phyloP scores from a whole-genome alignment of 1,140 invertebrate genomes.

The Tetramorium simillimum region DNA sequence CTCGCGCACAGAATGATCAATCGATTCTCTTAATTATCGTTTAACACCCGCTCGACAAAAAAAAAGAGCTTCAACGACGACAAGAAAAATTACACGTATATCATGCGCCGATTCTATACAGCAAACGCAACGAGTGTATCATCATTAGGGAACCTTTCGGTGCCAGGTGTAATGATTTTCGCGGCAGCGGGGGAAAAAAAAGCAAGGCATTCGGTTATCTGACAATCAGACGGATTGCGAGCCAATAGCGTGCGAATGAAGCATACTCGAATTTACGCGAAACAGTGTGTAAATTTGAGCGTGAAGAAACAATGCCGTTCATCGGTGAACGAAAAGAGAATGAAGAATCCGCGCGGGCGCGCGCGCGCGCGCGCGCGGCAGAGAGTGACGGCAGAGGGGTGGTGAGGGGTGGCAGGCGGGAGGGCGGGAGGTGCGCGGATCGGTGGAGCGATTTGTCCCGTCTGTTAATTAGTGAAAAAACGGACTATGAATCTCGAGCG shows the following conservation, averaged over 20 bases:
- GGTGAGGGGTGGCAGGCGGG: slow-evolving; percentile 58
- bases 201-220: slow-evolving; percentile 6
- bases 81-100: background rate
- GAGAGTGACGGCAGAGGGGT: slow-evolving; percentile 55
- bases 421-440: slow-evolving; percentile 68
- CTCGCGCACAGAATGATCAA: slow-evolving; percentile 65
- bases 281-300: slow-evolving; percentile 69
- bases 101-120: background rate
- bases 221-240: slow-evolving; percentile 22
- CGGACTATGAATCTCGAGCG: slow-evolving; percentile 86
- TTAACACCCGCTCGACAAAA: slow-evolving; percentile 17
- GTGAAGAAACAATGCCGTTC: slow-evolving; percentile 68
- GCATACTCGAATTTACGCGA: slow-evolving; percentile 24
- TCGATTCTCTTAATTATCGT: slow-evolving; percentile 68
- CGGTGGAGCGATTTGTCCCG: slow-evolving; percentile 85
- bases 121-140: background rate
- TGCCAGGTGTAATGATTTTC: background rate
- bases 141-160: background rate
- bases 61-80: slow-evolving; percentile 43
- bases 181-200: background rate
- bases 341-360: slow-evolving; percentile 71
- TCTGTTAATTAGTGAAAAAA: slow-evolving; percentile 87
- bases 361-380: slow-evolving; percentile 66
- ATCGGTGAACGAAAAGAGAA: slow-evolving; percentile 67
- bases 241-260: slow-evolving; percentile 12